Conservation (phyloP, 2,797 vertebrate genomes). For the Erethizon dorsatum region DNA sequence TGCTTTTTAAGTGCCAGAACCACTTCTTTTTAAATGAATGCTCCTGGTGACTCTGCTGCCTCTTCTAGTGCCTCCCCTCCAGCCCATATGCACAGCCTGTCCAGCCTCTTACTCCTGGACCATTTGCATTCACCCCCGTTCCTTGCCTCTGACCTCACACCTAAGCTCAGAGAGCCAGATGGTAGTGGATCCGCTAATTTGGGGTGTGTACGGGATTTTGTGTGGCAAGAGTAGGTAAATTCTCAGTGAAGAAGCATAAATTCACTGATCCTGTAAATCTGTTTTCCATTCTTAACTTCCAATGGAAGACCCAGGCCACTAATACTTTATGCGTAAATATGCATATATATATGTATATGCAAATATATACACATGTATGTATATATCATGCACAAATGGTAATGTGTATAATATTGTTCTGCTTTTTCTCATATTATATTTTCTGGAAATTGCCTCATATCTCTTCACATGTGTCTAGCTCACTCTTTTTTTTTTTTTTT, state of each 20-base stretch:
- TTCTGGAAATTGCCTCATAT: slow-evolving; percentile 46
- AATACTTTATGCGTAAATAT: neutral
- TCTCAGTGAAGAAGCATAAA: neutral
- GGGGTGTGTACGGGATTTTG: neutral
- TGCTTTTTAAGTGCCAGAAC: neutral
- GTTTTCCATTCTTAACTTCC: slow-evolving; percentile 50
- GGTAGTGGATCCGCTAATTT: neutral
- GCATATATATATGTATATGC: too few species aligned
- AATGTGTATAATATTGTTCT: neutral
- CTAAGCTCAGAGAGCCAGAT: neutral
- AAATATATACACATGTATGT: neutral
- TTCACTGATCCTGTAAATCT: slow-evolving; percentile 24
- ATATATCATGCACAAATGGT: neutral
- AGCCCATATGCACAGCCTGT: neutral
- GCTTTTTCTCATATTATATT: slow-evolving; percentile 5
- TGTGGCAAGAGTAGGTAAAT: neutral
- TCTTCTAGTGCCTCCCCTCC: neutral
- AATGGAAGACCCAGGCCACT: neutral
- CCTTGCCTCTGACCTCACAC: neutral
- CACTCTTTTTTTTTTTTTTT: neutral
- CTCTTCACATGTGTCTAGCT: slow-evolving; percentile 10
- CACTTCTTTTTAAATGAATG: neutral
- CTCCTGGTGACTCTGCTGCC: neutral
- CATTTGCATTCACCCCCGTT: neutral
- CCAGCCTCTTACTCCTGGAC: neutral